Conservation (phyloP, 2,888 invertebrate genomes). For the Pandemis cinnamomeana region DNA sequence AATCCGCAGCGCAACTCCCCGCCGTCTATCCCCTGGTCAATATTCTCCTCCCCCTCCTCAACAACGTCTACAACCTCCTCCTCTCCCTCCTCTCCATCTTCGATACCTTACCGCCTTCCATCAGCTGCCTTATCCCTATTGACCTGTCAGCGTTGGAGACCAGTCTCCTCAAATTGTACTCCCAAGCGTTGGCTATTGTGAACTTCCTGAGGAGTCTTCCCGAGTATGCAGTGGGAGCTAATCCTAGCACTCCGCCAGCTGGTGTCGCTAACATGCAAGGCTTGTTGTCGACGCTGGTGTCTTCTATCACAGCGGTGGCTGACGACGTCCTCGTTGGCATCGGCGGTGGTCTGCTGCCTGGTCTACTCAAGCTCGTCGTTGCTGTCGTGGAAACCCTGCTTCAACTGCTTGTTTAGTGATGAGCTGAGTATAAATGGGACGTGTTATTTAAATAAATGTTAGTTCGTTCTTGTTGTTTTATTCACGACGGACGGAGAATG, state of each 20-base stretch:
- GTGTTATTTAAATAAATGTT: conserved; percentile 29
- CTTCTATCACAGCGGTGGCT: conserved; percentile 63
- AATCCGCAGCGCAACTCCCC: conserved; percentile 66
- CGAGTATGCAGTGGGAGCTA: conserved; percentile 73
- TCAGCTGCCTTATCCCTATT: conserved; percentile 74
- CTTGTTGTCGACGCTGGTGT: conserved; percentile 62
- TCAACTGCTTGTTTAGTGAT: conserved; percentile 57
- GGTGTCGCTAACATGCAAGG: conserved; percentile 65
- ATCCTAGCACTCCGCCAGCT: conserved; percentile 64
- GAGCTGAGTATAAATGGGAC: conserved; percentile 25
- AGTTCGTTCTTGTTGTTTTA: neutral
- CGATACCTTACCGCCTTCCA: conserved; percentile 73
- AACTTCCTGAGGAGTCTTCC: conserved; percentile 72
- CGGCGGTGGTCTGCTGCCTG: conserved; percentile 73
- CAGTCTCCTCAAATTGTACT: conserved; percentile 72
- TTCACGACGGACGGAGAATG: neutral
- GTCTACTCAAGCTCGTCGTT: conserved; percentile 69
- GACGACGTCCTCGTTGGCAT: conserved; percentile 70
- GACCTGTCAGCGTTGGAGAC: conserved; percentile 76
- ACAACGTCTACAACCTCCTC: conserved; percentile 79
- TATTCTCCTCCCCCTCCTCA: conserved; percentile 73
- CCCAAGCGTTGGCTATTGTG: conserved; percentile 76
- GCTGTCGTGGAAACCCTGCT: conserved; percentile 67
- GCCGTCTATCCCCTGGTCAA: conserved; percentile 79
- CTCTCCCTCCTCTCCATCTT: conserved; percentile 77